phyloP scores from a whole-genome alignment of 2,888 invertebrate species.

The Tridacna gigas region DNA sequence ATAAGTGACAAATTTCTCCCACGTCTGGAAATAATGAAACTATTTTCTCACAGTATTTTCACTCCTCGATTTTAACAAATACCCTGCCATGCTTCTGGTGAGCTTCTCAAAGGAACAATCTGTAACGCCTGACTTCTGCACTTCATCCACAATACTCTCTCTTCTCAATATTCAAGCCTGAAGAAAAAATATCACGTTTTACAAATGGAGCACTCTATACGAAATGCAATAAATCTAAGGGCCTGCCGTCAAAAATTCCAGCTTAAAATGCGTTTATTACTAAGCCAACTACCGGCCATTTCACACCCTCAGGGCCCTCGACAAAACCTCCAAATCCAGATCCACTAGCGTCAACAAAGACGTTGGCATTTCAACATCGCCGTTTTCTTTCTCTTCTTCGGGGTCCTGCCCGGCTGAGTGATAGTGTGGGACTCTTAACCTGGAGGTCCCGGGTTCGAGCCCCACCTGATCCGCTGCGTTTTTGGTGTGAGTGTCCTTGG shows the following conservation, averaged over 20 bases:
- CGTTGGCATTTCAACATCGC: neutral
- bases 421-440: too few species aligned
- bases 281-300: neutral
- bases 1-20: constrained; percentile 42
- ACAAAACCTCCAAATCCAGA: constrained; percentile 13
- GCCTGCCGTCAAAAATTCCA: constrained; percentile 32
- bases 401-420: too few species aligned
- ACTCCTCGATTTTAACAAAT: constrained; percentile 31
- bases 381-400: too few species aligned
- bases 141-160: constrained; percentile 6
- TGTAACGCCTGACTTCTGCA: constrained; percentile 17
- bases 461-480: too few species aligned
- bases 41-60: constrained; percentile 49
- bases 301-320: neutral
- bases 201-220: neutral
- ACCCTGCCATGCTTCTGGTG: constrained; percentile 27
- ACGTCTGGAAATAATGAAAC: constrained; percentile 44
- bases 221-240: constrained; percentile 4
- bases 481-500: too few species aligned
- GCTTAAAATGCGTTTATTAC: neutral
- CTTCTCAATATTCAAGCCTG: constrained; percentile 24
- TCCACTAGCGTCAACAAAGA: constrained; percentile 23
- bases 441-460: too few species aligned
- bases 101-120: constrained; percentile 1
- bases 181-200: neutral